Conservation (phyloP, 2,113 vertebrate genomes). For the Meriones unguiculatus region DNA sequence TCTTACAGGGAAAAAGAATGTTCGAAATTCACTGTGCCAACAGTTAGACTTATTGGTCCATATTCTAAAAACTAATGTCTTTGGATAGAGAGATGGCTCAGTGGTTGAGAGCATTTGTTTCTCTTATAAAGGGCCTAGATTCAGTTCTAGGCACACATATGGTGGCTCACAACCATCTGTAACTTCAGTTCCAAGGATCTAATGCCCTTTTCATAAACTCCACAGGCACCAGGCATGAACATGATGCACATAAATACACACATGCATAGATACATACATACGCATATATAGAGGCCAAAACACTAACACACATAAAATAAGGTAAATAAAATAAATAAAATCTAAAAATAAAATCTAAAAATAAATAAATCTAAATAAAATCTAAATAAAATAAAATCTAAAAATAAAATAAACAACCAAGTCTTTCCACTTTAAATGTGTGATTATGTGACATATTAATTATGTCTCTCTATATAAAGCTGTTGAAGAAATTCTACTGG, state of each 20-base stretch:
- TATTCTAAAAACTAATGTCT: neutral
- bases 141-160: neutral
- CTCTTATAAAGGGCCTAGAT: neutral
- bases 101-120: neutral
- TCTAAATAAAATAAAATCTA: neutral
- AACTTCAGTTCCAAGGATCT: neutral
- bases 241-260: neutral
- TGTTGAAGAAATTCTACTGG: neutral
- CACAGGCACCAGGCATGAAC: neutral
- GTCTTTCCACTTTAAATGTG: neutral
- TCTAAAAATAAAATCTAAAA: neutral
- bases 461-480: neutral
- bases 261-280: neutral
- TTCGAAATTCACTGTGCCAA: neutral
- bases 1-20: neutral
- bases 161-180: neutral
- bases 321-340: too few species aligned
- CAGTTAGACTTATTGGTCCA: neutral
- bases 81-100: neutral
- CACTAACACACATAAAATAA: neutral
- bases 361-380: neutral
- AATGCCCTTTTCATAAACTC: neutral
- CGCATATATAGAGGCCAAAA: neutral
- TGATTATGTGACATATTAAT: neutral
- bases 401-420: neutral